Base-by-base conservation (phyloP, 35 echinoderm and acorn worm genomes). In the Apostichopus parvimensis region DNA sequence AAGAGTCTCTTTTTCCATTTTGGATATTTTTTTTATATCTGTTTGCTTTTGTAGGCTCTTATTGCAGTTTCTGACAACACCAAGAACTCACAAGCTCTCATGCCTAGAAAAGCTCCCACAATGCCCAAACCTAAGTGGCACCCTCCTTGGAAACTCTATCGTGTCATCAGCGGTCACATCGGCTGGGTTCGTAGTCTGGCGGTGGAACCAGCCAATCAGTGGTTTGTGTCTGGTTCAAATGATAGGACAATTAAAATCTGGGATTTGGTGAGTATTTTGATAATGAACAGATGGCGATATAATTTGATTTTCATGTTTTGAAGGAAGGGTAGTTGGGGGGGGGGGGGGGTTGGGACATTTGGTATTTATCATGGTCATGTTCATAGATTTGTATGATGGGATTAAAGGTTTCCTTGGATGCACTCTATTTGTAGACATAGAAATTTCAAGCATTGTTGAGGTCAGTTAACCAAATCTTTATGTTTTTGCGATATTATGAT, bases 111-210 rank as follows among this genome's bases (percentile, higher is more conserved):
- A 92, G 97, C 97, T 72, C 97, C 94, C 65, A 95, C 94, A 54
- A 95, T 98, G 97, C 97, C 97, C 13, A 98, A 95, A 72, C 97
- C 97, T 53, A 93, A 98, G 66, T 98, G 97, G 97, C 95, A 95
- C 82, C 93, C 97, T 1, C 97, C 97, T 54, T 98, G 97, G 97
- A 95, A 98, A 83, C 87, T 95, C 4, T 96, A 96, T 64, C 62
- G 97, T 18, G 94, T 98, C 53, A 94, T 98, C 87, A 98, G 97
- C 72, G 97, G 97, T 79, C 97, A 98, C 93, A 91, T 98, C 77
- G 97, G 97, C 34, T 98, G 97, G 97, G 97, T 98, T 1, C 66
- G 97, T 9, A 96, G 94, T 79, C 92, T 98, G 13, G 97, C 97
- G 54, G 91, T 98, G 71, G 97, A 98, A 79, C 97, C 97, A 6